phyloP scores from a whole-genome alignment of 1,140 invertebrate species.

The Tribolium castaneum region DNA sequence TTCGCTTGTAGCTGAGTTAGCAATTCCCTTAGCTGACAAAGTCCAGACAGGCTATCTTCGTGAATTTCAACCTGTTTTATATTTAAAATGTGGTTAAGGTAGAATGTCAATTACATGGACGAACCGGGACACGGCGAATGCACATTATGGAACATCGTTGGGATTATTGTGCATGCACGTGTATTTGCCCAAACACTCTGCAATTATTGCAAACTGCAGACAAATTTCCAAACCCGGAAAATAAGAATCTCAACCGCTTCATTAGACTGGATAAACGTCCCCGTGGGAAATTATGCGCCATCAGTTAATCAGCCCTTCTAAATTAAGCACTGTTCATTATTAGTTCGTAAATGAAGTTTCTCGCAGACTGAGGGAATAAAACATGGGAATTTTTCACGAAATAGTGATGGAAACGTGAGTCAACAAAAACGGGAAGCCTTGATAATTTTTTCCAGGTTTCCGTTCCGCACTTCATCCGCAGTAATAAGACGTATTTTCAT shows the following conservation, averaged over 20 bases:
- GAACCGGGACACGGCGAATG: background rate
- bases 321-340: slow-evolving; percentile 26
- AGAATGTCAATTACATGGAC: background rate
- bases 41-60: background rate
- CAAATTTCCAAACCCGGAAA: background rate
- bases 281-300: slow-evolving; percentile 21
- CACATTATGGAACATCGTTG: background rate
- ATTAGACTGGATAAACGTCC: slow-evolving; percentile 3
- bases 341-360: slow-evolving; percentile 18
- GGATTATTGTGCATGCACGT: background rate
- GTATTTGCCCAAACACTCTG: background rate
- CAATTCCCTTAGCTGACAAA: background rate
- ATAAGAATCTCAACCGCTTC: background rate
- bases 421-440: background rate
- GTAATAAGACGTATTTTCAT: slow-evolving; percentile 23
- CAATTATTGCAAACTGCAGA: background rate
- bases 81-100: background rate
- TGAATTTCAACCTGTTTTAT: background rate
- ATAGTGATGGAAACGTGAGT: slow-evolving; percentile 9
- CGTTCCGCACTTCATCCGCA: background rate
- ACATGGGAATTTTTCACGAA: slow-evolving; percentile 8
- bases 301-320: slow-evolving; percentile 8
- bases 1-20: background rate
- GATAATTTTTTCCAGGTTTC: background rate
- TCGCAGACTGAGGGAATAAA: background rate